phyloP scores from a whole-genome alignment of 2,888 invertebrate genomes.

The Lochmaea capreae region DNA sequence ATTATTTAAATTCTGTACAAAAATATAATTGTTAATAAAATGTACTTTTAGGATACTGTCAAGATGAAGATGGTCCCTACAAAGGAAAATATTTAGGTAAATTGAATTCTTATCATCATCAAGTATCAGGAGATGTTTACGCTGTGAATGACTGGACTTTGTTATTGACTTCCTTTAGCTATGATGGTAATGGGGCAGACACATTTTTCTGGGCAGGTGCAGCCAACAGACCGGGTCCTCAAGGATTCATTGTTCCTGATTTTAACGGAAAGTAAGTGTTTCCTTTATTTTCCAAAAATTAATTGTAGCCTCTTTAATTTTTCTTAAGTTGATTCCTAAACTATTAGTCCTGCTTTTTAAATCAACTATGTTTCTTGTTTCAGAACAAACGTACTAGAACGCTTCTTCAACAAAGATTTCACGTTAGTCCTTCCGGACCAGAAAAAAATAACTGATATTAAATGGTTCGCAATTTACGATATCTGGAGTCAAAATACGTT shows the following conservation, averaged over 20 bases:
- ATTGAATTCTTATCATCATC: constrained; percentile 91
- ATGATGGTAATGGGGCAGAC: constrained; percentile 91
- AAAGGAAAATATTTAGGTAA: constrained; percentile 85
- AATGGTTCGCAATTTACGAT: constrained; percentile 92
- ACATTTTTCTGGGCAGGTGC: constrained; percentile 96
- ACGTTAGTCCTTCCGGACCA: constrained; percentile 84
- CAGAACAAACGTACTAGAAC: constrained; percentile 86
- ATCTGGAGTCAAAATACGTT: constrained; percentile 87
- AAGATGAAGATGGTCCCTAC: constrained; percentile 80
- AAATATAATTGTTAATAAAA: not conserved
- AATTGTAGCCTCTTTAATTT: too few relatives aligned
- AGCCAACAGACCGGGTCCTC: constrained; percentile 85
- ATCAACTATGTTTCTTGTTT: constrained; percentile 50
- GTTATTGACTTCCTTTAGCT: constrained; percentile 83
- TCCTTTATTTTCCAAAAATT: not conserved
- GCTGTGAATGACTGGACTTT: constrained; percentile 89
- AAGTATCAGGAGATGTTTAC: constrained; percentile 89
- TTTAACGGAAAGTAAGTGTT: constrained; percentile 81
- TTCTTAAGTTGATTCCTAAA: too few relatives aligned
- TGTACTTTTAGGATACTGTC: constrained; percentile 45
- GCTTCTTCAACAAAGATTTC: constrained; percentile 89
- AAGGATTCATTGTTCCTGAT: constrained; percentile 92
- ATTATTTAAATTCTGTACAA: too few relatives aligned
- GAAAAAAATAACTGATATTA: constrained; percentile 87
- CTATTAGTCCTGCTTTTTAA: not conserved